Evolutionary conservation across 2,888 invertebrate genomes (phyloP).

Genomic region (Myopa tessellatipennis): DNA sequence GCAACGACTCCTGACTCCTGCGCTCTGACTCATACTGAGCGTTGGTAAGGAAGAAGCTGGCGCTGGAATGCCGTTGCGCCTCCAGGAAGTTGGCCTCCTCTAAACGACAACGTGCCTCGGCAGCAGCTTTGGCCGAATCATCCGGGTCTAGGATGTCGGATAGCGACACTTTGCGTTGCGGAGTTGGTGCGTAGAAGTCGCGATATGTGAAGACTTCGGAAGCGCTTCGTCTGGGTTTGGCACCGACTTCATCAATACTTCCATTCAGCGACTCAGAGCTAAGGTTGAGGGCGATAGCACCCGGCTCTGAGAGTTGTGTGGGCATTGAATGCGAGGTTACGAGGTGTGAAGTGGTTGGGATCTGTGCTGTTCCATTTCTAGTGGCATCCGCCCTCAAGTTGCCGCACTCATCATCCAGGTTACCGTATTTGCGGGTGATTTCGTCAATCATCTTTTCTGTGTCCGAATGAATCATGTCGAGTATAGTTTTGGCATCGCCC

Average conservation of each 20-base stretch:
- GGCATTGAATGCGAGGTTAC: slow-evolving; percentile 63
- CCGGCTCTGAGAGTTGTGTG: slow-evolving; percentile 52
- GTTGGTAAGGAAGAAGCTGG: slow-evolving; percentile 81
- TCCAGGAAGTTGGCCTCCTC: slow-evolving; percentile 70
- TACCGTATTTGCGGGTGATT: slow-evolving; percentile 75
- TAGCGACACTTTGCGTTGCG: slow-evolving; percentile 71
- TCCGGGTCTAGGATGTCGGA: slow-evolving; percentile 70
- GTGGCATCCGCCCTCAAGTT: slow-evolving; percentile 45
- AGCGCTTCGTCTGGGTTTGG: slow-evolving; percentile 70
- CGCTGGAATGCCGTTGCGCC: slow-evolving; percentile 77
- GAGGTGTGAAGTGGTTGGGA: slow-evolving; percentile 49
- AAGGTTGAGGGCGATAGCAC: slow-evolving; percentile 74
- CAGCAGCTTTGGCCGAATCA: slow-evolving; percentile 58
- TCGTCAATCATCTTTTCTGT: slow-evolving; percentile 77
- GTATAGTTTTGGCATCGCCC: slow-evolving; percentile 71
- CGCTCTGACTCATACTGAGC: slow-evolving; percentile 70
- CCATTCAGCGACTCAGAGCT: slow-evolving; percentile 85
- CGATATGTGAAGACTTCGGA: slow-evolving; percentile 83
- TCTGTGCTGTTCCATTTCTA: neutral
- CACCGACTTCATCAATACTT: slow-evolving; percentile 52
- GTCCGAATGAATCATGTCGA: slow-evolving; percentile 74
- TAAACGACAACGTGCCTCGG: slow-evolving; percentile 51
- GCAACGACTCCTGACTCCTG: slow-evolving; percentile 81
- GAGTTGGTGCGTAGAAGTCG: slow-evolving; percentile 61
- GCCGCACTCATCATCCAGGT: slow-evolving; percentile 68